Evolutionary conservation across 2,113 vertebrate genomes (phyloP).

Genomic region (Caracal caracal): DNA sequence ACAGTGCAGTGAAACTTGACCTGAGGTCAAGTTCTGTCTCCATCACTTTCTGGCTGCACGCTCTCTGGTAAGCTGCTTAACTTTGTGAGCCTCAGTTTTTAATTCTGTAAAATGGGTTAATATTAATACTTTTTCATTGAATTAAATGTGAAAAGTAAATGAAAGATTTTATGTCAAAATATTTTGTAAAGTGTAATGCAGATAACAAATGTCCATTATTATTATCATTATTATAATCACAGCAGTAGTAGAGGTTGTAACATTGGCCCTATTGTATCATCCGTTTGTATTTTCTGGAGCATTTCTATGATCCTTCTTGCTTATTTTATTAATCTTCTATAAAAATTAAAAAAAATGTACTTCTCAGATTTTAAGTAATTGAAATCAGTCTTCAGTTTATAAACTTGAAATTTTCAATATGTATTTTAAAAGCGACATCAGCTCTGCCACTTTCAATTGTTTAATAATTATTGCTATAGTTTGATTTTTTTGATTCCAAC

Average conservation of each 20-base stretch:
- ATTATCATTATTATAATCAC: neutral
- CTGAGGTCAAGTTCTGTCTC: neutral
- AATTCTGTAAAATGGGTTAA: neutral
- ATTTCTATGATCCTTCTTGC: neutral
- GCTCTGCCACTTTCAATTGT: neutral
- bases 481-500: neutral
- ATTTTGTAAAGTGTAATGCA: neutral
- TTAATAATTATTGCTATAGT: neutral
- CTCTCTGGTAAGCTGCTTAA: neutral
- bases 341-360: conserved; percentile 16
- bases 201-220: neutral
- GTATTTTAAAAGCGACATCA: neutral
- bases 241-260: neutral
- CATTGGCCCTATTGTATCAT: neutral
- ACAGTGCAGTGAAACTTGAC: neutral
- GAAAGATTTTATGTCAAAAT: neutral
- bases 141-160: neutral
- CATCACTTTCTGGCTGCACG: neutral
- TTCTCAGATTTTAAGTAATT: neutral
- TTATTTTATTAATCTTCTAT: neutral
- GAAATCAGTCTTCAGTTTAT: neutral
- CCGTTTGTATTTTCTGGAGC: neutral
- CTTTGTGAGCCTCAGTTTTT: neutral
- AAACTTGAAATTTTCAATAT: neutral
- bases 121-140: neutral